phyloP scores from a whole-genome alignment of 2,797 vertebrate genomes.

The Cercopithecus diana region DNA sequence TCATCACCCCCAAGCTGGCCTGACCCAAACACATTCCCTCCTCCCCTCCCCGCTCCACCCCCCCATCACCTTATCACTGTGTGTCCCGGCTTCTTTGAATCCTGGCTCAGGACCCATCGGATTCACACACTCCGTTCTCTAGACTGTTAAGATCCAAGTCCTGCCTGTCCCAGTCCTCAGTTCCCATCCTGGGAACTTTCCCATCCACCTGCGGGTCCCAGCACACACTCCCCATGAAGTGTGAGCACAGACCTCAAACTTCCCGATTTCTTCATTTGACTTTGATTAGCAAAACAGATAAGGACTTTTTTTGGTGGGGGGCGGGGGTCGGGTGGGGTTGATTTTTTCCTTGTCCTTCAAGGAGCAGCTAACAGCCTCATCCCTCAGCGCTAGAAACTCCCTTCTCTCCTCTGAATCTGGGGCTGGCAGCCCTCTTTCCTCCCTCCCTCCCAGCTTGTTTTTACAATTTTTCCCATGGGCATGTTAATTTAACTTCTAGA shows the following conservation, averaged over 20 bases:
- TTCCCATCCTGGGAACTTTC: background rate
- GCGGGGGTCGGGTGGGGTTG: too few relatives aligned
- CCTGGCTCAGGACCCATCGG: background rate
- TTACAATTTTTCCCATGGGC: background rate
- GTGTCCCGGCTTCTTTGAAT: background rate
- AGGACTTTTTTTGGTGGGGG: background rate
- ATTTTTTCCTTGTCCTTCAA: background rate
- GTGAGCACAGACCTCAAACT: too few relatives aligned
- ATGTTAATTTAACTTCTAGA: background rate
- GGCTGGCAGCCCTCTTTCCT: background rate
- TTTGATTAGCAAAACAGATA: background rate
- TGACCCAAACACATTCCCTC: background rate
- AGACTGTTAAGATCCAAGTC: background rate
- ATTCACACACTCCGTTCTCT: background rate
- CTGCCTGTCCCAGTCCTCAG: background rate
- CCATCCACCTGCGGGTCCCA: background rate
- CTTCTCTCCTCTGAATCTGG: background rate
- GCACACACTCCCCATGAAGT: rapidly evolving
- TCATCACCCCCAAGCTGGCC: background rate
- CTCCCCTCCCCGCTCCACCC: rapidly evolving
- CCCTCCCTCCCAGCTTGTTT: background rate
- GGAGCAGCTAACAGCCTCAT: background rate
- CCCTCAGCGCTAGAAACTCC: background rate
- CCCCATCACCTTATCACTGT: rapidly evolving
- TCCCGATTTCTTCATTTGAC: background rate